A percentile compares a stretch with the other conserved stretches of the same genome.
Evolutionary conservation across 2,113 vertebrate genomes (phyloP).

Genomic region (Recurvirostra avosetta): DNA sequence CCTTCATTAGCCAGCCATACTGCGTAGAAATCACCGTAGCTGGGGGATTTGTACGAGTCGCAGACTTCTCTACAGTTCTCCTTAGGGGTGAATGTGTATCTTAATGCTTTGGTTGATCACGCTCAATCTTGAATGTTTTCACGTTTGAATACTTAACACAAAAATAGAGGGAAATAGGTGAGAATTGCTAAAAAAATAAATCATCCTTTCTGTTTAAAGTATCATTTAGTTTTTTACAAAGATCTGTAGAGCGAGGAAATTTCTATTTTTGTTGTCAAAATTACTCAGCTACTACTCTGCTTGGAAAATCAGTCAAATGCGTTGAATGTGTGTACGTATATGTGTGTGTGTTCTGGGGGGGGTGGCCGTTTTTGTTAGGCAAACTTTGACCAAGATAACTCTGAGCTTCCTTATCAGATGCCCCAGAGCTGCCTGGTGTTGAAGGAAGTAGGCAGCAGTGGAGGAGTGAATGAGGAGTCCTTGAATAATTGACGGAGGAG

Average conservation of each 20-base stretch:
- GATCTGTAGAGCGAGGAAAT: not conserved
- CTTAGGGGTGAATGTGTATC: not conserved
- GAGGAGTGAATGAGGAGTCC: not conserved
- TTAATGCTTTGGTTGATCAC: not conserved
- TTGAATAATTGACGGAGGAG: not conserved
- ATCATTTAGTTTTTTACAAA: not conserved
- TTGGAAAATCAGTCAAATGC: not conserved
- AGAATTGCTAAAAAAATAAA: not conserved
- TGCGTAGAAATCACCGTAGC: not conserved
- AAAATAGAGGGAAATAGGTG: not conserved
- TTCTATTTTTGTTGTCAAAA: not conserved
- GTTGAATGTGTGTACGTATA: not conserved
- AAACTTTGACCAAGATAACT: not conserved
- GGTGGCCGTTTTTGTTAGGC: not conserved
- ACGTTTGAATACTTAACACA: not conserved
- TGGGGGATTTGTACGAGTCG: not conserved
- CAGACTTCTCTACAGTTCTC: not conserved
- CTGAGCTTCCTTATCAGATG: conserved; percentile 13
- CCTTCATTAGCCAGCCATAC: not conserved
- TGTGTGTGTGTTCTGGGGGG: not conserved
- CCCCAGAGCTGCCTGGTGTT: not conserved
- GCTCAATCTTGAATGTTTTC: not conserved
- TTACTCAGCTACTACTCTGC: not conserved
- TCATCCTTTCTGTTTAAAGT: not conserved
- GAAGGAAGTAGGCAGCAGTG: not conserved